Base-by-base conservation (phyloP, 2,113 vertebrate genomes). In the Cheilinus undulatus region DNA sequence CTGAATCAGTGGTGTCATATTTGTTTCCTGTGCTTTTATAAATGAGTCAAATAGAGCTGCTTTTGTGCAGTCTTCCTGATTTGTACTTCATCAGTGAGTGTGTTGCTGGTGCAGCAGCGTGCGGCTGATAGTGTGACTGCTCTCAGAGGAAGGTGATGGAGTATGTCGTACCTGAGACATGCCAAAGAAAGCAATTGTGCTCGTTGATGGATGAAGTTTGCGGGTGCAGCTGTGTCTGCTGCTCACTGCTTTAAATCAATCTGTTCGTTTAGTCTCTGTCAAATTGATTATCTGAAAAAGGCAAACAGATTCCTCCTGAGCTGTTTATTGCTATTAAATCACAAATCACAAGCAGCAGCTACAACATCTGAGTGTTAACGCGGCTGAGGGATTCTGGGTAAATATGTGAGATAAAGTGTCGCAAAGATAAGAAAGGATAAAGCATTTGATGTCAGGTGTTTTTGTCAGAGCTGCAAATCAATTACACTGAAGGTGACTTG, bases 161-260 rank as follows among this genome's bases (percentile, higher is more conserved):
- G 85, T 87, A 75, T 68, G 78, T 83, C 78, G 70, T 80, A 86
- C 88, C 76, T 77, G 82, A 24, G 23, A 88, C 78, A 79, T 20
- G 61, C 86, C 84, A 82, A 79, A 91, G 80, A 86, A 87, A 90
- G 85, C 89, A 86, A 76, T 89, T 89, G 86, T 84, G 63, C 61
- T 51, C 36, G 19, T 28, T 92, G 90, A 92, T 92, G 88, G 87
- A 92, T 92, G 85, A 78, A 82, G 75, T 86, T 84, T 83, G 69
- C 68, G 73, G n/a, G 69, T 62, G 86, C 80, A 69, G 62, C 67
- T 30, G 76, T 86, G 73, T 88, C 79, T 88, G 67, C 67, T 64
- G 60, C 71, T 86, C 76, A 82, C 76, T 76, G 75, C 63, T 72
- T 89, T 86, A 89, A 91, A 91, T 90, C 88, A 92, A 89, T 91